A percentile compares a stretch with the other conserved stretches of the same genome.
Evolutionary conservation across 2,797 vertebrate species (phyloP).

Genomic region (Sebastes matsubarae): DNA sequence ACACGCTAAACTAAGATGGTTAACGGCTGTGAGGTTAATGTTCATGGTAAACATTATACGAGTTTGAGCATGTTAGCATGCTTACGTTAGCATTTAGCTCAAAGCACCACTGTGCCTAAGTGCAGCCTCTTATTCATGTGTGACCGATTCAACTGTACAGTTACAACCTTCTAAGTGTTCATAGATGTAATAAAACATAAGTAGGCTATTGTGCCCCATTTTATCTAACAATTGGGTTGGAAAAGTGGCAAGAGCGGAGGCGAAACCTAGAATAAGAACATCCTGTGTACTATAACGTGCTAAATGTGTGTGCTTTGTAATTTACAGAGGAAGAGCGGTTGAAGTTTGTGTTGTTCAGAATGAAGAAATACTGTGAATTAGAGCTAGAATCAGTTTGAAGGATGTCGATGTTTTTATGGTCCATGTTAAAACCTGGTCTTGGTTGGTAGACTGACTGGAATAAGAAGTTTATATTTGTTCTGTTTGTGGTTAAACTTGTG

Average conservation of each 20-base stretch:
- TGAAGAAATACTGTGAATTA: slow-evolving; percentile 34
- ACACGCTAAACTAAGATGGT: neutral
- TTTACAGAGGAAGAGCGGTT: slow-evolving; percentile 10
- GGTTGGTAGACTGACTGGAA: neutral
- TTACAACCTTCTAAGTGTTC: neutral
- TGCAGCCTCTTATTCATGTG: neutral
- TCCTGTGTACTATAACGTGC: slow-evolving; percentile 40
- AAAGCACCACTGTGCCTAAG: neutral
- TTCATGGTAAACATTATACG: neutral
- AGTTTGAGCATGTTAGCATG: neutral
- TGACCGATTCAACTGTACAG: slow-evolving; percentile 25
- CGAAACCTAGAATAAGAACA: slow-evolving; percentile 18
- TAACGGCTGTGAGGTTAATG: neutral
- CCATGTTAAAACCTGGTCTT: slow-evolving; percentile 2
- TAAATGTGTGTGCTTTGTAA: slow-evolving; percentile 38
- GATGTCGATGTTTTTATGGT: slow-evolving; percentile 4
- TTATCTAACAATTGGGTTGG: neutral
- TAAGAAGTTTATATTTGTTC: slow-evolving; percentile 5
- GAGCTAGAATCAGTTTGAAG: slow-evolving; percentile 14
- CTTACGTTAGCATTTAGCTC: neutral
- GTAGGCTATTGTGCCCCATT: neutral
- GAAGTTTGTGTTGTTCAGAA: neutral
- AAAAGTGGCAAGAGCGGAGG: neutral
- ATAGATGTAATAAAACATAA: slow-evolving; percentile 7
- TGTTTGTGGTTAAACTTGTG: slow-evolving; percentile 31